Evolutionary conservation across 1,140 invertebrate species (phyloP).

Genomic region (Acromyrmex echinatior): DNA sequence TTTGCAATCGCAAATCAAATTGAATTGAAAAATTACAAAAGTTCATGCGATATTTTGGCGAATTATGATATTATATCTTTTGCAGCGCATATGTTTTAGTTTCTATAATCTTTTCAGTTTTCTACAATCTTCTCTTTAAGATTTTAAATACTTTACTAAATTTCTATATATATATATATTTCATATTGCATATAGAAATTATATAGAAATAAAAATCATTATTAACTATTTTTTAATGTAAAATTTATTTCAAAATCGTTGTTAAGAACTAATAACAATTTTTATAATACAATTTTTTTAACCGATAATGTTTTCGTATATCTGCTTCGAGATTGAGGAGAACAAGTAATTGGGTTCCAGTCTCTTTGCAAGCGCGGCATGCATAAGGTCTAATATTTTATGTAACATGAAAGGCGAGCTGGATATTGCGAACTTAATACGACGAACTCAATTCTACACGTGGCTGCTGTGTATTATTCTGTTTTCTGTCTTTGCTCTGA

Average conservation of each 20-base stretch:
- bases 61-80: constrained; percentile 5
- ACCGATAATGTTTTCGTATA: not conserved
- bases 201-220: constrained; percentile 51
- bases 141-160: not conserved
- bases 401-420: constrained; percentile 68
- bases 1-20: constrained; percentile 22
- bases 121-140: not conserved
- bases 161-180: not conserved
- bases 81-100: not conserved
- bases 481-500: constrained; percentile 20
- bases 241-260: not conserved
- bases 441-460: constrained; percentile 65
- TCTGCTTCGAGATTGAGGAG: not conserved
- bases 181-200: not conserved
- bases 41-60: constrained; percentile 19
- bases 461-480: constrained; percentile 55
- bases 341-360: not conserved
- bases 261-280: not conserved
- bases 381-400: constrained; percentile 36
- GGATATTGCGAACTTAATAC: constrained; percentile 60
- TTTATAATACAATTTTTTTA: not conserved
- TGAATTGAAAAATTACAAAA: constrained; percentile 9
- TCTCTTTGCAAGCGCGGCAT: constrained; percentile 31
- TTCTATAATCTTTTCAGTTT: not conserved
- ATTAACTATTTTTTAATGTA: constrained; percentile 20